These are phyloP conservation scores for Cettia cetti DNA, from an alignment of 2,113 vertebrate species.

Conservation along the genomic window DNA sequence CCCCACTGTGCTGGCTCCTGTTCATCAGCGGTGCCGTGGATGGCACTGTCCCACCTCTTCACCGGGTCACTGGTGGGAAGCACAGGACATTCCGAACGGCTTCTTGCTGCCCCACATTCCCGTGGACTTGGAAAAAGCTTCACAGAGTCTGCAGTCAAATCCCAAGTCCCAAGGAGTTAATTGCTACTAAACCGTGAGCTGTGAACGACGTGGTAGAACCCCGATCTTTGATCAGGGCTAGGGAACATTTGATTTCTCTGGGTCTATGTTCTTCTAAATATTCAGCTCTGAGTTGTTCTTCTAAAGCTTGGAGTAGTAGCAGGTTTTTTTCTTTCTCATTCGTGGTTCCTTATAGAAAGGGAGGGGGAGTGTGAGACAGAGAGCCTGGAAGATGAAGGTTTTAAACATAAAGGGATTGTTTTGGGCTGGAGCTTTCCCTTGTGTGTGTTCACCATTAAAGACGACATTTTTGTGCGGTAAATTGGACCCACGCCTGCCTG, in stretches of 20 bases:
- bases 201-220: background rate
- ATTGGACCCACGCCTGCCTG: slow-evolving; percentile 43
- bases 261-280: background rate
- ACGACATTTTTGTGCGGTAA: background rate
- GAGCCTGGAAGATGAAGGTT: slow-evolving; percentile 27
- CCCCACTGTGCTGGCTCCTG: background rate
- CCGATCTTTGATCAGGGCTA: background rate
- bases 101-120: background rate
- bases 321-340: background rate
- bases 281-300: background rate
- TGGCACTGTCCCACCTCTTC: rapidly evolving
- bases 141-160: background rate
- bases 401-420: slow-evolving; percentile 40
- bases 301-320: background rate
- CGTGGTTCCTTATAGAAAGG: background rate
- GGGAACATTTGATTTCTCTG: background rate
- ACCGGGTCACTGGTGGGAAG: background rate
- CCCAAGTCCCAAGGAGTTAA: background rate
- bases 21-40: background rate
- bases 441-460: slow-evolving; percentile 15
- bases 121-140: background rate
- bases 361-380: background rate
- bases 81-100: rapidly evolving
- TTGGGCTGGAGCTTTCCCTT: slow-evolving; percentile 39
- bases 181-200: background rate